phyloP scores from a whole-genome alignment of 2,797 vertebrate genomes.

The Hapalemur alaotrensis region DNA sequence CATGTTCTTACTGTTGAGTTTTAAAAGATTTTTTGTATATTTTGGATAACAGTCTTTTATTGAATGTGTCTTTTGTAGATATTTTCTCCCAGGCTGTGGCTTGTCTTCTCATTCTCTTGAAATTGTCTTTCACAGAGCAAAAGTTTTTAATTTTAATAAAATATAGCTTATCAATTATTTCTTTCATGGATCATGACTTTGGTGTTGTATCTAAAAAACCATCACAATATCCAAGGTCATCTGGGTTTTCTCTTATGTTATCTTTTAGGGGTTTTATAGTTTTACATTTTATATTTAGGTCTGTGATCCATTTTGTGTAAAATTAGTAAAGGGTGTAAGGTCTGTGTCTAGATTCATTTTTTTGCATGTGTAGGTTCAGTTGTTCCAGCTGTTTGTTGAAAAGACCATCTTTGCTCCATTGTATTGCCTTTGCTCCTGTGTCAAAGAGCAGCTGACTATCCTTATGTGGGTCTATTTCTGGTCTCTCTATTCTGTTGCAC shows the following conservation, averaged over 20 bases:
- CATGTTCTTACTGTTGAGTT: not conserved
- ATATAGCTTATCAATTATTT: not conserved
- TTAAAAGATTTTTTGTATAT: not conserved
- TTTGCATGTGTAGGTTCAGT: not conserved
- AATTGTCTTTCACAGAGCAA: not conserved
- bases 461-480: not conserved
- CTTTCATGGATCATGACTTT: not conserved
- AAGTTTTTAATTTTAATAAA: not conserved
- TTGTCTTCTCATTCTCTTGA: not conserved
- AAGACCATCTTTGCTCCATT: not conserved
- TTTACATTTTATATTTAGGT: not conserved
- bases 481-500: not conserved
- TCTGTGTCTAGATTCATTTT: not conserved
- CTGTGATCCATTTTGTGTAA: not conserved
- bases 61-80: not conserved
- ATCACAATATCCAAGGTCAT: not conserved
- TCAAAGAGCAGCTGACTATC: not conserved
- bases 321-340: not conserved
- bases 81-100: not conserved
- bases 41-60: not conserved
- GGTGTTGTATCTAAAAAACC: not conserved
- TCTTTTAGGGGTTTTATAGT: not conserved
- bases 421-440: not conserved
- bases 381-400: not conserved
- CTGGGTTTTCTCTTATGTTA: not conserved